Conservation (phyloP, 2,113 vertebrate genomes). For the Phalacrocorax brasilianus region DNA sequence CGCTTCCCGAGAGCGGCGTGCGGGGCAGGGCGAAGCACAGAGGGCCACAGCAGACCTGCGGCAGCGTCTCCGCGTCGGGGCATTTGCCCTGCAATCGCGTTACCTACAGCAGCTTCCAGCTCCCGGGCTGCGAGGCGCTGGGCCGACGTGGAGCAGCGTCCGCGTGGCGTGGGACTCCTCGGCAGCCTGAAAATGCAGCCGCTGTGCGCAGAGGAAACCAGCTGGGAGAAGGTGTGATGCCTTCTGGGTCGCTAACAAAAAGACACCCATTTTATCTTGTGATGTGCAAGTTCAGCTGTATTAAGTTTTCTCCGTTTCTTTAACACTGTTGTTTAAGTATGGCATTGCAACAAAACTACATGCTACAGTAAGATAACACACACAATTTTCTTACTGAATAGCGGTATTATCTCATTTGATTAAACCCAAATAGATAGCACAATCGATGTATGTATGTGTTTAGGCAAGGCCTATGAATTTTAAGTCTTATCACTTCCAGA, state of each 20-base stretch:
- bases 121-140: fast-evolving
- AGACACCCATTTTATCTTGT: neutral
- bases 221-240: fast-evolving
- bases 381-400: neutral
- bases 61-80: fast-evolving
- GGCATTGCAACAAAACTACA: neutral
- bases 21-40: fast-evolving
- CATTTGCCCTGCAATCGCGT: fast-evolving
- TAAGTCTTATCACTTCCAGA: neutral
- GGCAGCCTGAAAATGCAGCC: no score
- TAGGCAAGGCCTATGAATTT: neutral
- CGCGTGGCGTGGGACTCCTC: fast-evolving
- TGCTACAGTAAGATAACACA: neutral
- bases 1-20: fast-evolving
- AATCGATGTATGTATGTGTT: neutral
- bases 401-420: neutral
- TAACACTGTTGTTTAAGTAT: neutral
- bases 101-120: neutral
- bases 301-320: neutral
- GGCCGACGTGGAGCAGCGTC: fast-evolving
- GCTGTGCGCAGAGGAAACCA: fast-evolving
- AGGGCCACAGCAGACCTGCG: fast-evolving
- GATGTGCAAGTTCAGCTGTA: neutral
- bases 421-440: neutral
- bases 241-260: neutral